Conservation (phyloP, 2,888 invertebrate genomes). For the Cheilosia vernalis region DNA sequence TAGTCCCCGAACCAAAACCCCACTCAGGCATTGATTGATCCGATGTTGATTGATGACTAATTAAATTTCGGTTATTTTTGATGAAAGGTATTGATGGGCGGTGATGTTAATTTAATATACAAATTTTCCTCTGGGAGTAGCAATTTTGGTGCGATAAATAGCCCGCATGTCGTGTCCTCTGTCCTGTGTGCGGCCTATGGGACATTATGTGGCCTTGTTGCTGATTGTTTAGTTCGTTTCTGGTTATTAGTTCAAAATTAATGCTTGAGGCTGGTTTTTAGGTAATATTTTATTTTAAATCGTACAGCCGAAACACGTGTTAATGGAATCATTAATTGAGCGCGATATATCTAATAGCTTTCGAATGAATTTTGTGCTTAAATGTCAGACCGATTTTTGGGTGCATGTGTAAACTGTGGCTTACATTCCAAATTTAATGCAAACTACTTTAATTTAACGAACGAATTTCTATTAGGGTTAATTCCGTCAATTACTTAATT, state of each 20-base stretch:
- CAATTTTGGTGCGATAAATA: slow-evolving; percentile 16
- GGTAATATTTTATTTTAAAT: slow-evolving; percentile 25
- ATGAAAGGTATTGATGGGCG: slow-evolving; percentile 54
- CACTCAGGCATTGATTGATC: slow-evolving; percentile 66
- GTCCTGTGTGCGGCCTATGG: slow-evolving; percentile 17
- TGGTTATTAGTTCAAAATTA: slow-evolving; percentile 31
- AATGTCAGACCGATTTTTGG: not conserved
- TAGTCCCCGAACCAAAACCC: not conserved
- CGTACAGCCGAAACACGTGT: not conserved
- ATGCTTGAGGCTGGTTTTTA: not conserved
- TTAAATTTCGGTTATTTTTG: slow-evolving; percentile 73
- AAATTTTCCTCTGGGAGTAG: slow-evolving; percentile 31
- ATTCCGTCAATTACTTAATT: too few relatives aligned
- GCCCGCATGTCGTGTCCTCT: not conserved
- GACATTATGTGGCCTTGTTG: slow-evolving; percentile 31
- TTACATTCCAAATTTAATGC: too few relatives aligned
- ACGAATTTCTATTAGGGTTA: too few relatives aligned
- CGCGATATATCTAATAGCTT: too few relatives aligned
- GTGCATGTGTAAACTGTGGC: too few relatives aligned
- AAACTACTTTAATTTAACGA: too few relatives aligned
- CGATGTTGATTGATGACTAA: slow-evolving; percentile 72
- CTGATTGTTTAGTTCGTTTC: slow-evolving; percentile 14
- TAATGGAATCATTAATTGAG: not conserved
- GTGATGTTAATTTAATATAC: slow-evolving; percentile 57
- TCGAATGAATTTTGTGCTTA: not conserved